Evolutionary conservation across 2,888 invertebrate species (phyloP).

Genomic region (Gortyna flavago): DNA sequence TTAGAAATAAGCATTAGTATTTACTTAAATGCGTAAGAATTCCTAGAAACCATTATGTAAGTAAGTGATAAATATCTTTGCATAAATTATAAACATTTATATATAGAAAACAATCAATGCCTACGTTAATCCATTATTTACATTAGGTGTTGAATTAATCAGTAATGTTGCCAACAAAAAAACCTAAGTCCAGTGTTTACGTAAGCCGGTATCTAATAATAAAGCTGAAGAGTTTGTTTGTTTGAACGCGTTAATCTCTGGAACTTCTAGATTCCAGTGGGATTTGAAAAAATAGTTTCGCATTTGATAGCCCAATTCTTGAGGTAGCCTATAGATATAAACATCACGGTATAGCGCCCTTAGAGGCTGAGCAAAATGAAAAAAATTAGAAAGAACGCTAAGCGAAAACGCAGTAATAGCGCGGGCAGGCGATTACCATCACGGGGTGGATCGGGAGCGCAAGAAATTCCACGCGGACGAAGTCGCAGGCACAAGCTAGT

Average conservation of each 20-base stretch:
- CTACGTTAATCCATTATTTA: not conserved
- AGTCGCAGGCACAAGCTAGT: not conserved
- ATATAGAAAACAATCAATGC: conserved; percentile 41
- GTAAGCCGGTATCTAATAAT: conserved; percentile 1
- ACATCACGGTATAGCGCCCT: not conserved
- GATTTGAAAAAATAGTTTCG: not conserved
- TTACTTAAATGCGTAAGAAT: not conserved
- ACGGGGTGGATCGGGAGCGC: not conserved
- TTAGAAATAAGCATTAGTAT: not conserved
- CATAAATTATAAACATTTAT: conserved; percentile 23
- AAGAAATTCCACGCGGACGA: not conserved
- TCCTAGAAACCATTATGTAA: conserved; percentile 23
- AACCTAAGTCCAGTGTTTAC: conserved; percentile 28
- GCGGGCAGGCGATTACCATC: too few species aligned
- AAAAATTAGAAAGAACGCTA: not conserved
- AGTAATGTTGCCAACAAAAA: conserved; percentile 17
- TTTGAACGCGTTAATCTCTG: not conserved
- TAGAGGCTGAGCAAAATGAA: not conserved
- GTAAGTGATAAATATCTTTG: conserved; percentile 38
- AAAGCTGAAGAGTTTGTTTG: not conserved
- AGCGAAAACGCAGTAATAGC: not conserved
- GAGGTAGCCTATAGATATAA: not conserved
- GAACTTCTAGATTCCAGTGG: not conserved
- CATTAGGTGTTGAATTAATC: conserved; percentile 1
- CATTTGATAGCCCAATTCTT: not conserved